Evolutionary conservation across 2,797 vertebrate genomes (phyloP), one percentile per base, ranked within the genome.

Genomic region (Calcarius lapponicus): DNA sequence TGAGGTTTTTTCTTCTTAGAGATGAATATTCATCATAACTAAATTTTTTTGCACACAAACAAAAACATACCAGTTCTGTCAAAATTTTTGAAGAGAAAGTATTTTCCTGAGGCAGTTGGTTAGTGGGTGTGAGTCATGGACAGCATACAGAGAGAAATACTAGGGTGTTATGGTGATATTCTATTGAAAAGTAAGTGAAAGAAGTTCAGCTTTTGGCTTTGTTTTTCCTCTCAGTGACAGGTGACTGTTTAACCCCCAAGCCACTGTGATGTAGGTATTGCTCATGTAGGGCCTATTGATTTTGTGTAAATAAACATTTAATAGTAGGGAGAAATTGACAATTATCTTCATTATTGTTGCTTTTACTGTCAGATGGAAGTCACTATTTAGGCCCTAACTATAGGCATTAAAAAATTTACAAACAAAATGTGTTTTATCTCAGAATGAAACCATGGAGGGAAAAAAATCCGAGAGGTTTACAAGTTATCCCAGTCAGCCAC

Each of bases 51-150:
- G 14, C 61, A 51, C 40, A 51, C 11, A 18, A 60, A 67, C 43
- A 50, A 9, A 16, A 93, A 38, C 25, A 28, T 43, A 64, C 5
- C 6, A 67, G 20, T 73, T 88, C 71, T 90, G 56, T 54, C 17
- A 13, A 86, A 79, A 42, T 66, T 94, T 92, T 70, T 90, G n/a
- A 56, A 74, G 36, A 70, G 36, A 92, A 90, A 70, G 40, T 3
- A 57, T 95, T 90, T 84, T 86, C 60, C 62, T 66, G 70, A 94
- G 51, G 66, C 96, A 97, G 62, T 60, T 96, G 93, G 90, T 93
- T 95, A 92, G 93, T 96, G 93, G 94, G 95, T 8, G 54, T 81
- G 73, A 94, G 56, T 75, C 76, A 86, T 10, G 85, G 82, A 57
- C 42, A 92, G 17, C n/a, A 86, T 21, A n/a, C 42, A 86, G 42